These are phyloP conservation scores for Isurus oxyrinchus DNA, from an alignment of 2,113 vertebrate genomes.

Conservation along the genomic window DNA sequence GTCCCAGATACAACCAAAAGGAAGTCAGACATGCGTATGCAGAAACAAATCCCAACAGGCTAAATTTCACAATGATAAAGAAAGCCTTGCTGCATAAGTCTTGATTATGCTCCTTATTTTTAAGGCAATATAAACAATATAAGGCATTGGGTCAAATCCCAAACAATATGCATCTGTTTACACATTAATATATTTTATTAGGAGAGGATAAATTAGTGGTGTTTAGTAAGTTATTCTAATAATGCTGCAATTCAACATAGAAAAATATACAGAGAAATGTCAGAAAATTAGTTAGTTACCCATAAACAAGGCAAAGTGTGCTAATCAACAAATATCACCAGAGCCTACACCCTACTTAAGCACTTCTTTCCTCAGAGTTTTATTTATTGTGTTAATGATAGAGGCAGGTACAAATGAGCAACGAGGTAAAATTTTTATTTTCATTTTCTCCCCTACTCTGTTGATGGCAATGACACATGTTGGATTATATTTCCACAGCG, in stretches of 20 bases:
- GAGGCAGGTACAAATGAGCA: neutral
- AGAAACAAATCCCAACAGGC: neutral
- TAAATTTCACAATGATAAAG: neutral
- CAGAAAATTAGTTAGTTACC: neutral
- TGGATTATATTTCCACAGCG: neutral
- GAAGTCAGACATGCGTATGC: neutral
- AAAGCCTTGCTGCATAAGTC: neutral
- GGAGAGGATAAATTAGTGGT: neutral
- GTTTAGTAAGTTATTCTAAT: neutral
- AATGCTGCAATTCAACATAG: neutral
- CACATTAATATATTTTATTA: neutral
- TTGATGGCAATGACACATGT: neutral
- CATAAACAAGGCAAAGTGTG: neutral
- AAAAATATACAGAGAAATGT: neutral
- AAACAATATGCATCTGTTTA: neutral
- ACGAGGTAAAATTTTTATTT: neutral
- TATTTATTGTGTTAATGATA: neutral
- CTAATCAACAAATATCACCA: neutral
- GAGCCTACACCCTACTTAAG: neutral
- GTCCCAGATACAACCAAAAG: neutral
- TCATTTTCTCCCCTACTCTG: neutral
- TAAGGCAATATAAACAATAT: neutral
- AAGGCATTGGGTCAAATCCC: neutral
- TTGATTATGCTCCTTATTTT: neutral
- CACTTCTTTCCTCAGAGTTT: neutral